Base-by-base conservation (phyloP, 2,797 vertebrate species). In the Alauda arvensis region DNA sequence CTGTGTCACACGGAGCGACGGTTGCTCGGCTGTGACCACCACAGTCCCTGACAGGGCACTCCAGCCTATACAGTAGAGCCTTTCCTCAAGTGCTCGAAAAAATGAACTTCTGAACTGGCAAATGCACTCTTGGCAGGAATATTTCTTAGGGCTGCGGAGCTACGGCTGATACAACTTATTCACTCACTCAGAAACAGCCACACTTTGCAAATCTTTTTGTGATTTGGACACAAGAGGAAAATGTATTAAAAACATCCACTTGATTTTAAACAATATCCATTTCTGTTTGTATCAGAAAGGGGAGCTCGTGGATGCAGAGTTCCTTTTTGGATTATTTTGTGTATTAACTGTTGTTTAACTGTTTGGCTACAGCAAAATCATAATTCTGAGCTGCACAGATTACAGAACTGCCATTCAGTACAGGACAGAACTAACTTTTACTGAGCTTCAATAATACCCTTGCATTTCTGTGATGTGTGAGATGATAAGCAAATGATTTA, bases 401-500 rank as follows among this genome's bases (percentile, higher is more conserved):
- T 45, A 92, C n/a, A 90, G n/a, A 85, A 34, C 56, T 62, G 25
- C 62, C 66, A 81, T 94, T 95, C 86, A 90, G 51, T 53, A 23
- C 52, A 60, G 67, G 42, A 88, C 84, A 77, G 65, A 94, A 81
- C 39, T 65, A 84, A 79, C 87, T 95, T 95, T 90, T 88, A 83
- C 4, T 59, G 37, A 90, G 80, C 51, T 82, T 68, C 80, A 62
- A 49, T 31, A 83, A 70, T 56, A 76, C 40, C 46, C 66, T 77
- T 63, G 70, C 46, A 45, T 69, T 87, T 80, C 87, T 31, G 75
- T 56, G 90, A 94, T 90, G 39, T 23, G 42, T 0, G 1, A 74
- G 57, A 78, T 23, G 66, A 93, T 81, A 80, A 91, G 83, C 29
- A 85, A 92, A 79, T 52, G 33, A 82, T 84, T 82, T 31, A 24